Evolutionary conservation across 64 coral and sea anemone genomes (phyloP).

Genomic region (Pocillopora verrucosa): DNA sequence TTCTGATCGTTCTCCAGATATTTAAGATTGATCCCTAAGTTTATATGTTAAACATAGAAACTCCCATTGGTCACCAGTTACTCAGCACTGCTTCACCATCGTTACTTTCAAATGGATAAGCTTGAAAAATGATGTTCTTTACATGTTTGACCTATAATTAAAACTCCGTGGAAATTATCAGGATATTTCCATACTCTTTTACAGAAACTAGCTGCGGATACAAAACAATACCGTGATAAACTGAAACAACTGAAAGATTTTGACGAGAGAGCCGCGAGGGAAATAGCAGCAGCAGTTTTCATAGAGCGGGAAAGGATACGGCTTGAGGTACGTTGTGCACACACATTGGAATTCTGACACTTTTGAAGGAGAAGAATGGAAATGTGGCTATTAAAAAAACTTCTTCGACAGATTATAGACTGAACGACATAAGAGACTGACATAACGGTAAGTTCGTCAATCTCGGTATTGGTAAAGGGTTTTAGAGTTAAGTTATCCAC

Average conservation of each 20-base stretch:
- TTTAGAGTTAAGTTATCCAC: no score
- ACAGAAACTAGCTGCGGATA: slow-evolving; percentile 10
- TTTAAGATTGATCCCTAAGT: no score
- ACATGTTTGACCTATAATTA: no score
- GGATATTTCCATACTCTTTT: not conserved
- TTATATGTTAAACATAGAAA: no score
- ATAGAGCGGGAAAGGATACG: not conserved
- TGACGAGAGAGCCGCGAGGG: not conserved
- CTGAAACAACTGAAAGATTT: not conserved
- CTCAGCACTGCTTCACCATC: not conserved
- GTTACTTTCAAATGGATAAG: no score
- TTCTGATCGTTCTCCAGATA: not conserved
- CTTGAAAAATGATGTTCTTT: no score
- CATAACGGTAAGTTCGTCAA: no score
- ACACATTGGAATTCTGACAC: not conserved
- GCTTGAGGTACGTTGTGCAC: not conserved
- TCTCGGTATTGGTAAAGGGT: no score
- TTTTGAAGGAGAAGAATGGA: not conserved
- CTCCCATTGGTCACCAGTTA: not conserved
- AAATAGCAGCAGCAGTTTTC: not conserved
- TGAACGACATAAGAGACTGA: not conserved
- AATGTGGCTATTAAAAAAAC: not conserved
- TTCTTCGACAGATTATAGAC: not conserved
- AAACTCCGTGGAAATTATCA: no score
- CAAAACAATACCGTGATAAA: not conserved